Evolutionary conservation across 2,888 invertebrate genomes (phyloP).

Genomic region (Leptinotarsa rubiginosa): DNA sequence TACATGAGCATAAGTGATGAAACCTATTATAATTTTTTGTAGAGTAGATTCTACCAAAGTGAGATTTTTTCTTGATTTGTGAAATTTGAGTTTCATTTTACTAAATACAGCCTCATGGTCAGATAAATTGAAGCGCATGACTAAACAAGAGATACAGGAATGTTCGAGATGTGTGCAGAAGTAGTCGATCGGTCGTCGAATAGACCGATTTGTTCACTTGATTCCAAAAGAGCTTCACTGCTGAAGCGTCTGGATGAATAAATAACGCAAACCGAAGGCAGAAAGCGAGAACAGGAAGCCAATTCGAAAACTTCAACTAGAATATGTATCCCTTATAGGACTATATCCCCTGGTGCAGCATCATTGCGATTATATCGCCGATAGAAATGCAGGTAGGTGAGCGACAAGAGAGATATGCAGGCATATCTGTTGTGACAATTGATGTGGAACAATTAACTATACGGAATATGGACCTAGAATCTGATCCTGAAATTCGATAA

Average conservation of each 20-base stretch:
- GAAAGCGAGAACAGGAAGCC: too few species aligned
- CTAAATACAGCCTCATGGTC: too few species aligned
- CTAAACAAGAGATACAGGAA: too few species aligned
- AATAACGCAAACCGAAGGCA: not conserved
- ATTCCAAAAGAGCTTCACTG: not conserved
- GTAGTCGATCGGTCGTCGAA: too few species aligned
- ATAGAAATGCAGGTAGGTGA: not conserved
- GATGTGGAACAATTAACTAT: constrained; percentile 12
- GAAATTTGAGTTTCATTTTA: too few species aligned
- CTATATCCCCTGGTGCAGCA: not conserved
- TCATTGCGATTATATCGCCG: not conserved
- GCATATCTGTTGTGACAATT: too few species aligned
- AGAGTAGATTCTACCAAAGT: too few species aligned
- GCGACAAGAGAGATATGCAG: not conserved
- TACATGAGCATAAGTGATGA: too few species aligned
- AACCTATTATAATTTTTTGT: too few species aligned
- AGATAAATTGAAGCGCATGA: too few species aligned
- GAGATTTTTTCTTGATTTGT: too few species aligned
- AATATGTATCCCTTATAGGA: not conserved
- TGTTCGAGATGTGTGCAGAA: too few species aligned
- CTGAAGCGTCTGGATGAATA: not conserved
- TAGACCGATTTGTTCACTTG: not conserved
- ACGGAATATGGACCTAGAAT: constrained; percentile 26
- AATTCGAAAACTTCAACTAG: not conserved
- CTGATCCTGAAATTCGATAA: constrained; percentile 30